Base-by-base conservation (phyloP, 2,888 invertebrate genomes). In the Acrobasis repandana region DNA sequence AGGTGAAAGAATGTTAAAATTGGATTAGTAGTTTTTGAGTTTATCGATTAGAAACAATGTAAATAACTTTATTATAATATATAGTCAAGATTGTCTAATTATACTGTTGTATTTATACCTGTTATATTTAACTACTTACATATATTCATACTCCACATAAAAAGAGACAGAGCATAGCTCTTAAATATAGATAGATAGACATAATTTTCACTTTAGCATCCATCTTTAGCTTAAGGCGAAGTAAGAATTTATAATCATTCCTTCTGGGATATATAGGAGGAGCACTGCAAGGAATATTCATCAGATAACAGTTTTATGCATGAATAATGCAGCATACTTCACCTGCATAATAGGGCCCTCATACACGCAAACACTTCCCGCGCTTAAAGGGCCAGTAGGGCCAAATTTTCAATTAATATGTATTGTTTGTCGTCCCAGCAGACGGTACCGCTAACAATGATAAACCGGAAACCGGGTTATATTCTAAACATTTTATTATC, bases 271-370 rank as follows among this genome's bases (percentile, higher is more conserved):
- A 60, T 47, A 60, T 18, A 11, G 36, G 16, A 52, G 43, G 63
- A 60, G 64, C 56, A 62, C 65, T 67, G 67, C 50, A 34, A 57
- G 64, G 70, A 71, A 71, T 73, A 72, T 72, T 70, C 71, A 72
- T 69, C 67, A 69, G 69, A 64, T 71, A 71, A 72, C 70, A 64
- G 70, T 61, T 62, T 61, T 58, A 56, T 65, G 61, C 63, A 71
- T 73, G 72, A 71, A 73, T 74, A 60, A 72, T 73, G 73, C 70
- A 73, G 65, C 57, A 65, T 60, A 63, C 68, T 66, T 68, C 61
- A 63, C 65, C 63, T 73, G 72, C 70, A 73, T 70, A 69, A 69
- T 67, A 63, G 62, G 60, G 38, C 47, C 68, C 65, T 66, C 68
- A 66, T 68, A 67, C 62, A 67, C 64, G 63, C 20, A 61, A 63